Percentiles rank a stretch among this genome's conserved stretches.
These are phyloP conservation scores for Drosophila differens DNA, from an alignment of 2,888 invertebrate genomes.

Conservation along the genomic window DNA sequence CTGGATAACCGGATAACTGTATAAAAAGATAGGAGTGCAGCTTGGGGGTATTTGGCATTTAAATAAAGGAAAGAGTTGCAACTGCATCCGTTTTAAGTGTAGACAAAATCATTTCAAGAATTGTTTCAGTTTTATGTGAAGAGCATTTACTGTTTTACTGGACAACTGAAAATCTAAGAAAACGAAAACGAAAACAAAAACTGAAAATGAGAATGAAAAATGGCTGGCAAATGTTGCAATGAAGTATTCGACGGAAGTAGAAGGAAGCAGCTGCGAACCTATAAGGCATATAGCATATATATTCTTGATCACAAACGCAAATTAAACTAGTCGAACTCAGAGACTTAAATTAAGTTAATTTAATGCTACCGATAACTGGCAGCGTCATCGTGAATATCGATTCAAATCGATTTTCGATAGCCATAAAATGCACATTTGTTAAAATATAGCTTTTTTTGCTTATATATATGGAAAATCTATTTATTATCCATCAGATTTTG, in stretches of 20 bases:
- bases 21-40: neutral
- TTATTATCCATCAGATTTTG: neutral
- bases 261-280: neutral
- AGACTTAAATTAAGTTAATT: neutral
- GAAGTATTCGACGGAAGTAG: neutral
- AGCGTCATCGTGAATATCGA: neutral
- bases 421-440: neutral
- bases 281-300: neutral
- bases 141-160: neutral
- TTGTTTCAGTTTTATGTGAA: neutral
- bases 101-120: too few species aligned
- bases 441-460: neutral
- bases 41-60: neutral
- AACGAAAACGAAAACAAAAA: too few species aligned
- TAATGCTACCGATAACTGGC: neutral
- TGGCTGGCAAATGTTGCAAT: neutral
- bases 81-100: neutral
- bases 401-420: neutral
- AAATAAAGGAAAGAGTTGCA: neutral
- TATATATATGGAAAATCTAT: neutral
- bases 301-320: neutral
- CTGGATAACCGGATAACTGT: neutral
- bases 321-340: neutral
- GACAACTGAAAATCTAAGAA: neutral
- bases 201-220: neutral